A percentile compares a stretch with the other conserved stretches of the same genome.
Conservation (phyloP, 2,888 invertebrate genomes). For the Fissipunctia ypsillon region DNA sequence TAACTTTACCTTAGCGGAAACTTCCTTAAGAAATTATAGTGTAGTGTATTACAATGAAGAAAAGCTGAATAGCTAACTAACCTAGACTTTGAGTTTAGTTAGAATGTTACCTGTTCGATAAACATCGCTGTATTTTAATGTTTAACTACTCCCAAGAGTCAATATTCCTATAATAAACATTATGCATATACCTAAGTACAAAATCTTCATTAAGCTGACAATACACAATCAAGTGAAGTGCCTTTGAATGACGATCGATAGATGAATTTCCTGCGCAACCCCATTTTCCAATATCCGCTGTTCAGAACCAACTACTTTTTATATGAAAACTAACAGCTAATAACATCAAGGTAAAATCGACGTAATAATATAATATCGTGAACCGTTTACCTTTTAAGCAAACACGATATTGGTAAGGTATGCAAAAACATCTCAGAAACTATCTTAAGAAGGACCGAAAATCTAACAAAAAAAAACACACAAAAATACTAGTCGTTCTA, state of each 20-base stretch:
- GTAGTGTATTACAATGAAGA: background rate
- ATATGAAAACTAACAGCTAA: constrained; percentile 61
- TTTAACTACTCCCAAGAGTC: background rate
- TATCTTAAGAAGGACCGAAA: background rate
- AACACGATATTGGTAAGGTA: background rate
- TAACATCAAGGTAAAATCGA: constrained; percentile 64
- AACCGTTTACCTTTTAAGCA: background rate
- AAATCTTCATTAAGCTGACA: constrained; percentile 73
- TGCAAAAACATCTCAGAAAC: background rate
- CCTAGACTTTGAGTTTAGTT: no score
- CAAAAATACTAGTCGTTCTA: background rate
- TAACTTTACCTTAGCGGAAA: background rate
- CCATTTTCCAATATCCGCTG: constrained; percentile 89
- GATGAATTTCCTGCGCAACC: constrained; percentile 86
- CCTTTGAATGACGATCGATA: constrained; percentile 78
- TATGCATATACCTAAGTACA: constrained; percentile 33
- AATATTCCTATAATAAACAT: constrained; percentile 11
- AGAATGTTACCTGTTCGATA: background rate
- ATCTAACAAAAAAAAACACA: background rate
- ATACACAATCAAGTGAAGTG: constrained; percentile 83
- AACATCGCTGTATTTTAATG: background rate
- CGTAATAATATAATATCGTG: constrained; percentile 8
- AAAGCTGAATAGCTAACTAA: background rate
- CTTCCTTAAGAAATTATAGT: background rate
- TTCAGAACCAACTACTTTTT: constrained; percentile 69